Evolutionary conservation across 1,140 invertebrate genomes (phyloP), one percentile per base, ranked within the genome.

Genomic region (Nymphalis io): DNA sequence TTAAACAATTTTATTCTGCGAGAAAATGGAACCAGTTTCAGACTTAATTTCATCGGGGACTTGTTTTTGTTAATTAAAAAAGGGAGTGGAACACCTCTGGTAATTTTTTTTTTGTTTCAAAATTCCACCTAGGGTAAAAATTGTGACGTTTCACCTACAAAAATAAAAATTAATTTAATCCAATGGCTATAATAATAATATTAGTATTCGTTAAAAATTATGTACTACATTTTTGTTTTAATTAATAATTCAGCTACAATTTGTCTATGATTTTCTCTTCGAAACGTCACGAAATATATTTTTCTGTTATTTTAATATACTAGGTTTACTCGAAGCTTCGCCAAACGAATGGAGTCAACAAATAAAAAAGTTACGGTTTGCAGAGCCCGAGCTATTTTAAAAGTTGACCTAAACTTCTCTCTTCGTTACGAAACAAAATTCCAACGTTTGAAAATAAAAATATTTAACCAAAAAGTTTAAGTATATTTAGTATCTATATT

Each of bases 31-130:
- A 16, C 42, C 23, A 51, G 61, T 18, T 53, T 51, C 59, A 46
- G 39, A 53, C 40, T 39, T 46, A 61, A 68, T 68, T 68, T 57
- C 48, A 68, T 61, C 46, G 27, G 66, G 46, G 48, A 60, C 38
- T 68, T 61, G 58, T 60, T 68, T 68, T 60, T 46, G 65, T 40
- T 59, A 58, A 59, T 68, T 60, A 53, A 68, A 66, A 68, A 42
- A 40, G 39, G 59, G 40, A 51, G 27, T 38, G 27, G 67, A 11
- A 62, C 48, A 38, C 16, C 38, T 4, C 21, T 55, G 40, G 46
- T 39, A 53, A 23, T 16, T 46, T 46, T 46, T 1, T n/a, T 46
- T 46, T 46, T 46, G 42, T 46, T 46, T 46, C 18, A 51, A 51
- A 20, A 51, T 51, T 20, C 18, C n/a, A 46, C 16, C 15, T 27